A percentile compares a stretch with the other conserved stretches of the same genome.
These are phyloP conservation scores for Marisa cornuarietis DNA, from an alignment of 1,140 invertebrate species.

Conservation along the genomic window DNA sequence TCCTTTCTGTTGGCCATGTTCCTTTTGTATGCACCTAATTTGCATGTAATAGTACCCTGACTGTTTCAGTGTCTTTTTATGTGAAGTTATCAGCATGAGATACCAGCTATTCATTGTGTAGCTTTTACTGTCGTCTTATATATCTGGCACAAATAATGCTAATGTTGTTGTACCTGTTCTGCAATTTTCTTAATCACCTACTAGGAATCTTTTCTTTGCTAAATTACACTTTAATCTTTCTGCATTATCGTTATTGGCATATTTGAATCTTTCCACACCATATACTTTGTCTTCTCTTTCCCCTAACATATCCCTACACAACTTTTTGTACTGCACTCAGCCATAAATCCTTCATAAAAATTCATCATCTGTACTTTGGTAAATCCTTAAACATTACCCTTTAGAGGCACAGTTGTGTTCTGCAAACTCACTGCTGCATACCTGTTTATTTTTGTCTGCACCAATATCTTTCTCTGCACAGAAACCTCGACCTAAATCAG, in stretches of 20 bases:
- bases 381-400: background rate
- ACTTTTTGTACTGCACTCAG: background rate
- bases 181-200: too few relatives aligned
- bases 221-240: background rate
- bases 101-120: too few relatives aligned
- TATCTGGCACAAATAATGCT: too few relatives aligned
- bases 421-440: background rate
- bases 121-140: too few relatives aligned
- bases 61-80: too few relatives aligned
- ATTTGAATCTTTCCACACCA: background rate
- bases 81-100: too few relatives aligned
- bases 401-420: background rate
- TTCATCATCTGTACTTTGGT: background rate
- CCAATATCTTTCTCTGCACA: constrained; percentile 6
- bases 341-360: too few relatives aligned
- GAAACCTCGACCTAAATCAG: constrained; percentile 23
- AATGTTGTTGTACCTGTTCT: too few relatives aligned
- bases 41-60: too few relatives aligned
- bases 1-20: too few relatives aligned
- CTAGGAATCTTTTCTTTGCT: background rate
- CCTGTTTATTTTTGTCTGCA: background rate
- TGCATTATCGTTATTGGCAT: background rate
- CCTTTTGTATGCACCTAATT: too few relatives aligned
- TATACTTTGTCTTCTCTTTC: background rate
- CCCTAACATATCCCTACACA: background rate